phyloP scores from a whole-genome alignment of 2,797 vertebrate species.

The Leptodactylus fallax region DNA sequence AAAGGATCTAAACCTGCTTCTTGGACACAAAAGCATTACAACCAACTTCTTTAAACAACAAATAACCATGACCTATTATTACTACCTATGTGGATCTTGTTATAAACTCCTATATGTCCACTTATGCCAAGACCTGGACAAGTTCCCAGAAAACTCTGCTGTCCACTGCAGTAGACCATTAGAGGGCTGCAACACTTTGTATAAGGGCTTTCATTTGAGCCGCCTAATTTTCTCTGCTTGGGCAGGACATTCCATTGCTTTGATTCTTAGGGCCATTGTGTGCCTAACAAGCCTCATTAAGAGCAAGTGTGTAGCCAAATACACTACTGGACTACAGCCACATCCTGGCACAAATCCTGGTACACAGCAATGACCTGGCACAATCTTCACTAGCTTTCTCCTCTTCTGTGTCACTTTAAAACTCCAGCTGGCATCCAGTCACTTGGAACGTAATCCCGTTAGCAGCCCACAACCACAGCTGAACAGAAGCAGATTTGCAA shows the following conservation, averaged over 20 bases:
- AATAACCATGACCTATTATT: constrained; percentile 32
- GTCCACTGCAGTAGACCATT: constrained; percentile 5
- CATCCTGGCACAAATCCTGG: constrained; percentile 54
- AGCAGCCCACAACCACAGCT: constrained; percentile 48
- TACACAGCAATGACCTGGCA: constrained; percentile 57
- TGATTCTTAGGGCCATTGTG: constrained; percentile 44
- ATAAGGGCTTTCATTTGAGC: constrained; percentile 18
- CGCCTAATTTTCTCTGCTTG: constrained; percentile 4
- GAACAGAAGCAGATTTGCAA: constrained; percentile 60
- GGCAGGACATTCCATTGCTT: constrained; percentile 30
- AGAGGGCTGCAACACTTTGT: constrained; percentile 10
- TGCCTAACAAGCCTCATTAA: constrained; percentile 57
- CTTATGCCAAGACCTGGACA: constrained; percentile 40
- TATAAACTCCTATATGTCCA: constrained; percentile 18
- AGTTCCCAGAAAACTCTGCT: constrained; percentile 36
- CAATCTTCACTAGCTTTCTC: constrained; percentile 7
- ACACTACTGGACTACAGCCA: constrained; percentile 45
- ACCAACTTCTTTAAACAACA: constrained; percentile 23
- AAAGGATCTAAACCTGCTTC: not conserved
- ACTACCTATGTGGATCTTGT: constrained; percentile 8
- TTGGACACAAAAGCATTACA: not conserved
- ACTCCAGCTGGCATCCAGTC: constrained; percentile 56
- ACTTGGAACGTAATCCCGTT: constrained; percentile 52
- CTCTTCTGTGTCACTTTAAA: constrained; percentile 55
- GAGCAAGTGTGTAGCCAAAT: constrained; percentile 51